Base-by-base conservation (phyloP, 2,888 invertebrate species). In the Schizotus pectinicornis region DNA sequence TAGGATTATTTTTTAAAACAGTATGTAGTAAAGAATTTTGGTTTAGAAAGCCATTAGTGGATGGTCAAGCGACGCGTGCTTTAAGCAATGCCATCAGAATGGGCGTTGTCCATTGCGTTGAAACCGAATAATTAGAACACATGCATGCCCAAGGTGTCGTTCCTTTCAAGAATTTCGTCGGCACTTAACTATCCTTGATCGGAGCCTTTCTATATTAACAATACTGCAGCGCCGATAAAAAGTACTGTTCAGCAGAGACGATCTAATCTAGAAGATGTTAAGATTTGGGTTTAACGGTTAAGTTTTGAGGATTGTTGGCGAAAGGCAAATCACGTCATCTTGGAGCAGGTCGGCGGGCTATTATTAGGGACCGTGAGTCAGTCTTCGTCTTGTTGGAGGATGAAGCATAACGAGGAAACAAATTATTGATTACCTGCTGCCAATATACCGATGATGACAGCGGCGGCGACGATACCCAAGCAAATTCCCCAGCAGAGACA, bases 401-500 rank as follows among this genome's bases (percentile, higher is more conserved):
- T 22, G 22, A 22, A n/a, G n/a, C n/a, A n/a, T n/a, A n/a, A 22
- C 5, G 22, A 22, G 5, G 22, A 22, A 22, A 38, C 7, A 6
- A 38, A 38, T 38, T 38, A 7, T 38, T 37, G 59, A 87, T 86
- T 79, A 91, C 91, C 88, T 75, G 87, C 89, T 72, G 89, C 89
- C 67, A 91, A 81, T 65, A 90, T 88, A 63, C 88, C 89, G 70
- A 91, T 81, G 36, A 90, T 84, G 13, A 90, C 82, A 22, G 87
- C 85, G 36, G 87, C 84, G 9, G 86, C 84, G 12, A 89, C 82
- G 45, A 89, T 80, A 14, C 87, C 82, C 35, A 88, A 81, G 61
- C 88, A 85, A 51, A 88, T 81, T 30, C 86, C 85, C 89, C 91
- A 91, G 76, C 90, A 90, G 13, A 84, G 75, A 68, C 84, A 82